phyloP scores from a whole-genome alignment of 2,113 vertebrate species.

The Nibea albiflora region DNA sequence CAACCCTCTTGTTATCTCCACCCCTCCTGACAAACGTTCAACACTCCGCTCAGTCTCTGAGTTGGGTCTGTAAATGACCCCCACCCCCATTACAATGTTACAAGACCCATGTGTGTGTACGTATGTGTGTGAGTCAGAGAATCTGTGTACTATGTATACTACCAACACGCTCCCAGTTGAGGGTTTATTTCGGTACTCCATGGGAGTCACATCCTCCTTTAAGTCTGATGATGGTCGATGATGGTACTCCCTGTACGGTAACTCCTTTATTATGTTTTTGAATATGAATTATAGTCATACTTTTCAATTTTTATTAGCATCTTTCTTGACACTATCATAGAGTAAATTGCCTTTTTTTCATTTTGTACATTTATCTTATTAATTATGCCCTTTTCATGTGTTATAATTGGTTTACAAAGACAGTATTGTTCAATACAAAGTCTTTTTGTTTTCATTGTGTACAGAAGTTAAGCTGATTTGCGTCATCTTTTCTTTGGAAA shows the following conservation, averaged over 20 bases:
- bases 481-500: constrained; percentile 77
- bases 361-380: constrained; percentile 67
- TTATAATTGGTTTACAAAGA: constrained; percentile 60
- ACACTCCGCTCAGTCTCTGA: constrained; percentile 47
- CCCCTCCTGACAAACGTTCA: background rate
- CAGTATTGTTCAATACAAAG: constrained; percentile 51
- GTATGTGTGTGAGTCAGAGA: constrained; percentile 23
- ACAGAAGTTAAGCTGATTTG: constrained; percentile 65
- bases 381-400: constrained; percentile 36
- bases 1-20: background rate
- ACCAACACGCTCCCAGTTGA: constrained; percentile 53
- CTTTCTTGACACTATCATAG: constrained; percentile 61
- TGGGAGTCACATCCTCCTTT: constrained; percentile 24
- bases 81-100: constrained; percentile 38
- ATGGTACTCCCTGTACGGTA: constrained; percentile 27
- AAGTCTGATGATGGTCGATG: constrained; percentile 16
- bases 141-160: constrained; percentile 66
- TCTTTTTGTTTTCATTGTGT: constrained; percentile 53
- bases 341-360: constrained; percentile 45
- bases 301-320: constrained; percentile 62
- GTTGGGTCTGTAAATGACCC: constrained; percentile 59
- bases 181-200: constrained; percentile 48
- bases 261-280: constrained; percentile 47
- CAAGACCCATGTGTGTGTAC: constrained; percentile 12
- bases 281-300: constrained; percentile 58